Base-by-base conservation (phyloP, 2,797 vertebrate genomes). In the Oryzias dopingdopingensis region DNA sequence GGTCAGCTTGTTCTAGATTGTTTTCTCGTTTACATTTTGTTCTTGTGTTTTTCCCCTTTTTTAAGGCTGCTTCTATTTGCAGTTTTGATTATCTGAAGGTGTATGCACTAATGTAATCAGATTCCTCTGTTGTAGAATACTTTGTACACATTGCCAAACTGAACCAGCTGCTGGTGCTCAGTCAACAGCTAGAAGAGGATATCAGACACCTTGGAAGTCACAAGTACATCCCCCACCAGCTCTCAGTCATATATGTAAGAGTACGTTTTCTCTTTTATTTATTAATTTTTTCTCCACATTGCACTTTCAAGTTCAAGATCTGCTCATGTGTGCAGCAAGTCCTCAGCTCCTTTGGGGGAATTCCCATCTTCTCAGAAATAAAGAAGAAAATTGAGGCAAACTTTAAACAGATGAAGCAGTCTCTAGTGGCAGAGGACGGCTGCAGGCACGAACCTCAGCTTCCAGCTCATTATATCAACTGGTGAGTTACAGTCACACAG, bases 151-250 rank as follows among this genome's bases (percentile, higher is more conserved):
- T 93, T 43, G 86, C 88, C 73, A 93, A 77, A 86, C 79, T 94
- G 66, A 94, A 94, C 84, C 93, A 94, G 81, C 85, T 94, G 37
- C 77, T 93, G 68, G 91, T 93, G 56, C 86, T 94, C 56, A 93
- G 92, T 82, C 93, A 93, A 45, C 93, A 94, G 75, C 80, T 94
- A 23, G 91, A 94, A 47, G 92, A 93, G 64, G 93, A 94, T 37
- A 86, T 93, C 71, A 82, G 84, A 50, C 92, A 94, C 70, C 86
- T 94, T 17, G 92, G 92, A 43, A 94, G 92, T 79, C 92, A 94
- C 74, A 94, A 93, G 79, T 94, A 94, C 78, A 88, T 93, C 22
- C 89, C 93, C 58, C 92, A 94, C 85, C 92, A 94, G 86, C 87
- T 94, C 45, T 93, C 93, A 1, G 93, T 93, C 32, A 83, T 94